phyloP scores from a whole-genome alignment of 2,797 vertebrate genomes.

The Phalanger gymnotis region DNA sequence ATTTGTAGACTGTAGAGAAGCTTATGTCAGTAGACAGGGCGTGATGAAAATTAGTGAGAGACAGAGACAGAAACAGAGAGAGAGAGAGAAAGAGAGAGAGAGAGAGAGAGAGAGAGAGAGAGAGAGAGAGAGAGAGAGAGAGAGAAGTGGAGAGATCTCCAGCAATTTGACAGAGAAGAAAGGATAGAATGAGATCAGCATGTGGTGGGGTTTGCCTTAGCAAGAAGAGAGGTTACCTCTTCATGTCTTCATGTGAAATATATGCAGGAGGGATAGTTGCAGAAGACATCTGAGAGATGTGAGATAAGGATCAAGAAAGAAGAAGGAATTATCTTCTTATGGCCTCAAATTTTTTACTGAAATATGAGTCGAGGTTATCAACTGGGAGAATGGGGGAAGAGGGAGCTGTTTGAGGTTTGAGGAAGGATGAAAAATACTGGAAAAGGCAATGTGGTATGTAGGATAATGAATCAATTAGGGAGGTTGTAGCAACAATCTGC shows the following conservation, averaged over 20 bases:
- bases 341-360: neutral
- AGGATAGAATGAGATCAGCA: neutral
- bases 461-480: neutral
- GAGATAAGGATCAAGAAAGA: neutral
- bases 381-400: neutral
- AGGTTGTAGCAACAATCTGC: too few relatives aligned
- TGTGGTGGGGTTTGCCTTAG: neutral
- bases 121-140: too few relatives aligned
- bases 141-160: too few relatives aligned
- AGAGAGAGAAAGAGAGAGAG: too few relatives aligned
- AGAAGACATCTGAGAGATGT: neutral
- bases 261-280: neutral
- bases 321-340: neutral
- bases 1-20: too few relatives aligned
- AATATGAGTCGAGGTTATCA: neutral
- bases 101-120: too few relatives aligned
- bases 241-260: neutral
- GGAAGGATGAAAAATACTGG: neutral
- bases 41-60: too few relatives aligned
- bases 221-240: neutral
- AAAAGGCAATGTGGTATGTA: neutral
- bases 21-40: too few relatives aligned
- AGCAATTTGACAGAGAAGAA: too few relatives aligned
- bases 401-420: neutral
- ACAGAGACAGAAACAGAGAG: too few relatives aligned